These are phyloP conservation scores for Ostrea edulis DNA, from an alignment of 1,140 invertebrate genomes.

Conservation along the genomic window DNA sequence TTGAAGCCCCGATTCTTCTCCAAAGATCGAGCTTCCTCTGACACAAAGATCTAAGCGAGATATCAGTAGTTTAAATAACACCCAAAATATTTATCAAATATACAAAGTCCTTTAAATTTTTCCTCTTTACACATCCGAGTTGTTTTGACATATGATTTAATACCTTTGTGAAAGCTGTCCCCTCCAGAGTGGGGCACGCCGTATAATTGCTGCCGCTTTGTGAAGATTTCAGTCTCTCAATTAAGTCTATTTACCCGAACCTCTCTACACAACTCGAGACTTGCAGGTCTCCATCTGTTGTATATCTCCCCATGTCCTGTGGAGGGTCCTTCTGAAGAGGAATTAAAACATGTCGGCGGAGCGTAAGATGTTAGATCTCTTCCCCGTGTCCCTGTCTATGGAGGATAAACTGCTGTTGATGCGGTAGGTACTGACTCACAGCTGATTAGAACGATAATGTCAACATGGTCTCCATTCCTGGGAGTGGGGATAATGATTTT, in stretches of 20 bases:
- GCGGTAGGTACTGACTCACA: constrained; percentile 16
- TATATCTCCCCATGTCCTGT: not conserved
- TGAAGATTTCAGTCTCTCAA: not conserved
- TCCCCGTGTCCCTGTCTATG: constrained; percentile 14
- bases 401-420: constrained; percentile 30
- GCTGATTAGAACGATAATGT: not conserved
- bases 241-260: constrained; percentile 4
- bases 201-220: not conserved
- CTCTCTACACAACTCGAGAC: not conserved
- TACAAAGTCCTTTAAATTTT: constrained; percentile 38
- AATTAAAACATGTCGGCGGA: constrained; percentile 16
- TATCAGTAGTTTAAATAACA: constrained; percentile 39
- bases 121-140: constrained; percentile 23
- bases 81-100: constrained; percentile 36
- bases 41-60: not conserved
- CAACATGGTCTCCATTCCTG: too few relatives aligned
- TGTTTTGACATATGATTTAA: constrained; percentile 39
- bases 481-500: too few relatives aligned
- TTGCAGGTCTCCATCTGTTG: not conserved
- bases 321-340: constrained; percentile 8
- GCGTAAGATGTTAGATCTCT: not conserved
- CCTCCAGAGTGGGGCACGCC: not conserved
- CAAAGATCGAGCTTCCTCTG: not conserved
- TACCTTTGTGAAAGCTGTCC: constrained; percentile 28
- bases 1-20: not conserved